A percentile compares a stretch with the other conserved stretches of the same genome.
Evolutionary conservation across 2,888 invertebrate genomes (phyloP).

Genomic region (Heteropelma amictum): DNA sequence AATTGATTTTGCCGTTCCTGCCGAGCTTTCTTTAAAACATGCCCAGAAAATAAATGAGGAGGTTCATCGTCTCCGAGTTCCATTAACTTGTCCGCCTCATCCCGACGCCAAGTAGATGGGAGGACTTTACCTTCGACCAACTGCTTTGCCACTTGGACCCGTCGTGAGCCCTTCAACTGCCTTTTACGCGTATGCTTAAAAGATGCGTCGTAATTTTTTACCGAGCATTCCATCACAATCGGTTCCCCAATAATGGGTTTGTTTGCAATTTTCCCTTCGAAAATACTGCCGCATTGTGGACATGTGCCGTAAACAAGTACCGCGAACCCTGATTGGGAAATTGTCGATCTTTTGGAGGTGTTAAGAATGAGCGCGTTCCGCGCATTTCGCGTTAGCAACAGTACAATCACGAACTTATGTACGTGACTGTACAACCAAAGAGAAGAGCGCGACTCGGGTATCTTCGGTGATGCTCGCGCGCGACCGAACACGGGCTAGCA

Average conservation of each 20-base stretch:
- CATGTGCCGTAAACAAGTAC: conserved; percentile 2
- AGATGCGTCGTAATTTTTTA: conserved; percentile 44
- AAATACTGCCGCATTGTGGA: conserved; percentile 9
- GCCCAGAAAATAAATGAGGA: conserved; percentile 37
- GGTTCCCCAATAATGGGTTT: not conserved
- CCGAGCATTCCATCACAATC: conserved; percentile 51
- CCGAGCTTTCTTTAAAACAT: conserved; percentile 42
- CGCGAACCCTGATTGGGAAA: too few species aligned
- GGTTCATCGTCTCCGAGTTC: conserved; percentile 41
- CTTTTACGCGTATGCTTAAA: conserved; percentile 42
- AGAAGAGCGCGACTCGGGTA: too few species aligned
- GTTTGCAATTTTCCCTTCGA: conserved; percentile 5
- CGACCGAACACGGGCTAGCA: too few species aligned
- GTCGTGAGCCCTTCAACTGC: conserved; percentile 47
- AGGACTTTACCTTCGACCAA: conserved; percentile 42
- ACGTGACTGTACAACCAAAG: too few species aligned
- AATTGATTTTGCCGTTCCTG: conserved; percentile 31
- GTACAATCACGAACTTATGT: too few species aligned
- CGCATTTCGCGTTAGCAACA: too few species aligned
- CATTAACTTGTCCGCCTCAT: conserved; percentile 41
- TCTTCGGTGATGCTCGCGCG: too few species aligned
- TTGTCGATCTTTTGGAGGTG: too few species aligned
- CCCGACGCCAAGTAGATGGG: conserved; percentile 48
- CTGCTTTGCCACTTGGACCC: conserved; percentile 32
- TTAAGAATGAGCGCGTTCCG: too few species aligned